Evolutionary conservation across 2,797 vertebrate species (phyloP).

Genomic region (Brachymystax lenok): DNA sequence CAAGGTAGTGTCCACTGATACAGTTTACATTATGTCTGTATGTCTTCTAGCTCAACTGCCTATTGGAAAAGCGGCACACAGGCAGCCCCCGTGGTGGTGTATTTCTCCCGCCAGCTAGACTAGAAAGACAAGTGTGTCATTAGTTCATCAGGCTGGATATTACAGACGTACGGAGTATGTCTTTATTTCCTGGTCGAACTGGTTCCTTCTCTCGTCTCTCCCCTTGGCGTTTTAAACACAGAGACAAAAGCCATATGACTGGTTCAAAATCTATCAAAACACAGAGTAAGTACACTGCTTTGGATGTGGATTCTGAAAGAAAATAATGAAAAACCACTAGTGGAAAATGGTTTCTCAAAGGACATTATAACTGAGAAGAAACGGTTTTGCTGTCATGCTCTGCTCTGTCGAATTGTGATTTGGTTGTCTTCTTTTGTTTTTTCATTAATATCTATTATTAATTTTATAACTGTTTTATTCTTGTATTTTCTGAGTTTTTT

Average conservation of each 20-base stretch:
- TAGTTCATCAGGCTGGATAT: conserved; percentile 63
- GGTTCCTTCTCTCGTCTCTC: no score
- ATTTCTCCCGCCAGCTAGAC: conserved; percentile 46
- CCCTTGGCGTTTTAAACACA: no score
- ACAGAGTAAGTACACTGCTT: conserved; percentile 72
- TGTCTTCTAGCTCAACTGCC: conserved; percentile 61
- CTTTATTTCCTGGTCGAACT: background rate
- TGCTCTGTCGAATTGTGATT: no score
- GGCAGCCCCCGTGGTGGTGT: conserved; percentile 44
- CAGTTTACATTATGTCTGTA: conserved; percentile 28
- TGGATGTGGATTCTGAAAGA: conserved; percentile 73
- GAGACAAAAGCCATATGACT: conserved; percentile 70
- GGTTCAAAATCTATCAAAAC: conserved; percentile 74
- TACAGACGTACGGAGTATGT: conserved; percentile 51
- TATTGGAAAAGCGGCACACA: conserved; percentile 53
- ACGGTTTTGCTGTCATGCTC: no score
- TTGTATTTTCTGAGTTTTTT: background rate
- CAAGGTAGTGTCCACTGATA: no score
- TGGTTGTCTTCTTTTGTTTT: no score
- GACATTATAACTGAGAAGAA: conserved; percentile 62
- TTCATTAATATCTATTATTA: conserved; percentile 15
- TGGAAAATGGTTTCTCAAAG: conserved; percentile 59
- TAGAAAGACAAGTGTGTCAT: conserved; percentile 64
- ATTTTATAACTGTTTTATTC: background rate
- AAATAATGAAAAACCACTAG: conserved; percentile 72